phyloP scores from a whole-genome alignment of 1,140 invertebrate genomes.

The Cotesia vestalis region DNA sequence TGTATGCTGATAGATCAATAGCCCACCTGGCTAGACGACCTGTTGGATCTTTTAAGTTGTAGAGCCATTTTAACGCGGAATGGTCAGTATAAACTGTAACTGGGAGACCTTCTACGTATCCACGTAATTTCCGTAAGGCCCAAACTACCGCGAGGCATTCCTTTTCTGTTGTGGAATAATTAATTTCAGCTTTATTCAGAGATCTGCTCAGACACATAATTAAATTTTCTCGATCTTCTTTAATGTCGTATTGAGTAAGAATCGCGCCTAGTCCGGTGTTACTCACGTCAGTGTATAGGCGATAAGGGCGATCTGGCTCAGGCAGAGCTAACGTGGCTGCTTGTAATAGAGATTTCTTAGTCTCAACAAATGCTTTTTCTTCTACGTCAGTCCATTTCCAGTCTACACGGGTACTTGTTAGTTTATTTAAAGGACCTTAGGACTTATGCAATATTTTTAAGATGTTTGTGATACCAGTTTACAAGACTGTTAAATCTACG shows the following conservation, averaged over 20 bases:
- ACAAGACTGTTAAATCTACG: background rate
- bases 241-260: background rate
- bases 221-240: background rate
- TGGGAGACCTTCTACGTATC: background rate
- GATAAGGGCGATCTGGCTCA: too few species aligned
- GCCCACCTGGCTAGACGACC: background rate
- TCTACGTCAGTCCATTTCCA: too few species aligned
- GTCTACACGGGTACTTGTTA: background rate
- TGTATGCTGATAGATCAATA: too few species aligned
- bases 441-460: background rate
- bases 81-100: background rate
- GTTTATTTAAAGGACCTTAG: background rate
- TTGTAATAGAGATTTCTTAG: too few species aligned
- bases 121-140: background rate
- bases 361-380: too few species aligned
- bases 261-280: too few species aligned
- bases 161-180: conserved; percentile 2
- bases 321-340: too few species aligned
- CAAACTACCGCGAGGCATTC: conserved; percentile 4
- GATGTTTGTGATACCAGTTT: background rate
- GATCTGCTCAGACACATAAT: background rate
- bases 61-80: too few species aligned
- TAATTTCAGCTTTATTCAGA: background rate
- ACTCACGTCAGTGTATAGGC: too few species aligned
- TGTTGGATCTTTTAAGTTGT: background rate